Percentiles rank a stretch among this genome's conserved stretches.
Conservation (phyloP, 2,113 vertebrate species). For the Bettongia penicillata region DNA sequence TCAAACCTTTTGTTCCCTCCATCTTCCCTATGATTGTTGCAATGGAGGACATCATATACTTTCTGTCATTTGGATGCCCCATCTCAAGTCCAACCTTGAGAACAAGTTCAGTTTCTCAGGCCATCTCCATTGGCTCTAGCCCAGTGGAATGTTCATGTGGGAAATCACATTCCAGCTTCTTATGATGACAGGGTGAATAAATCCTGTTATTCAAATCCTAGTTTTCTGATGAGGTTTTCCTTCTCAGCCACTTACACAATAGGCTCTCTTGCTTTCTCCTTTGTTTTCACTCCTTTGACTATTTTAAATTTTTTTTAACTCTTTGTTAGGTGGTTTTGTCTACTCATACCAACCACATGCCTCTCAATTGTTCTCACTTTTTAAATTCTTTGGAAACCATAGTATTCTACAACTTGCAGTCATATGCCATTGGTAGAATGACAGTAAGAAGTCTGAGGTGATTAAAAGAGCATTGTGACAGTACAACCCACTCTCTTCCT, state of each 20-base stretch:
- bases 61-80: neutral
- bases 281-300: neutral
- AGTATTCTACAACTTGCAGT: neutral
- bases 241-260: neutral
- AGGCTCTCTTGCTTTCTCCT: neutral
- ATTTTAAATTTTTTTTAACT: neutral
- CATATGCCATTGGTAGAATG: neutral
- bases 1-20: neutral
- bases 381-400: neutral
- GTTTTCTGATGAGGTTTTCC: neutral
- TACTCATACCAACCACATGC: neutral
- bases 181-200: neutral
- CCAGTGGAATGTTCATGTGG: too few species aligned
- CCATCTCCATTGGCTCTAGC: neutral
- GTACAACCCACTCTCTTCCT: neutral
- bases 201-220: neutral
- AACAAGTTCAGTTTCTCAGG: neutral
- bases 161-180: neutral
- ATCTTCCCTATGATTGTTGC: neutral
- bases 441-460: neutral
- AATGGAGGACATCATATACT: neutral
- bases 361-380: neutral
- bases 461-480: neutral
- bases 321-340: neutral
- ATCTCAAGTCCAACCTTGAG: neutral